Conservation (phyloP, 2,888 invertebrate genomes). For the Drosophila seclusa region DNA sequence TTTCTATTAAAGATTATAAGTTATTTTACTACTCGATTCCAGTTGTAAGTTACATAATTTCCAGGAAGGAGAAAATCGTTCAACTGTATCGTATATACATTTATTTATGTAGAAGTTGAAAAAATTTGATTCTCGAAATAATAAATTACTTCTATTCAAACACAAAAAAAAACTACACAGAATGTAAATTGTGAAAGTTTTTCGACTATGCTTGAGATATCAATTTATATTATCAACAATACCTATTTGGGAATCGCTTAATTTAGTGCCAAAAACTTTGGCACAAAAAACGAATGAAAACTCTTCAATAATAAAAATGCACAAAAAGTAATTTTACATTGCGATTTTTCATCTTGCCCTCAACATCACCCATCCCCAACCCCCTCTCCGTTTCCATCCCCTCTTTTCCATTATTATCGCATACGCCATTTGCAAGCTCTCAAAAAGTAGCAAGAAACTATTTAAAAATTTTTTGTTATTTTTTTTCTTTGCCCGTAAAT, state of each 20-base stretch:
- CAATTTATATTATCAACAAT: conserved; percentile 68
- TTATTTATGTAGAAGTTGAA: neutral
- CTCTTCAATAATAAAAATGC: conserved; percentile 30
- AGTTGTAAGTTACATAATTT: neutral
- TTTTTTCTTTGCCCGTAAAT: conserved; percentile 46
- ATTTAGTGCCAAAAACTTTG: conserved; percentile 70
- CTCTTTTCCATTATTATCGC: conserved; percentile 16
- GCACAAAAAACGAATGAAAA: conserved; percentile 50
- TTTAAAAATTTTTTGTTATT: conserved; percentile 51
- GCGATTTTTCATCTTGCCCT: conserved; percentile 23
- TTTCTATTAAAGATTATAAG: neutral
- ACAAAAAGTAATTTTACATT: conserved; percentile 74
- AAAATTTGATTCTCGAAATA: neutral
- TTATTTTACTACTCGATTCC: neutral
- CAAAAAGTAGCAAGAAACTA: conserved; percentile 69
- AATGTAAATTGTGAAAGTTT: conserved; percentile 19
- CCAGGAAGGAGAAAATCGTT: neutral
- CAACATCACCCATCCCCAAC: neutral
- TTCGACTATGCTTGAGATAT: conserved; percentile 31
- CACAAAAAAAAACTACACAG: neutral
- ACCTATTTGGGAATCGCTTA: conserved; percentile 73
- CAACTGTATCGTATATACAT: neutral
- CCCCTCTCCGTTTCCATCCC: neutral
- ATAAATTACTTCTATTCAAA: neutral
- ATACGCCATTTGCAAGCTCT: conserved; percentile 61